Evolutionary conservation across 1,140 invertebrate genomes (phyloP), one percentile per base, ranked within the genome.

Genomic region (Geopemphigus sp.): DNA sequence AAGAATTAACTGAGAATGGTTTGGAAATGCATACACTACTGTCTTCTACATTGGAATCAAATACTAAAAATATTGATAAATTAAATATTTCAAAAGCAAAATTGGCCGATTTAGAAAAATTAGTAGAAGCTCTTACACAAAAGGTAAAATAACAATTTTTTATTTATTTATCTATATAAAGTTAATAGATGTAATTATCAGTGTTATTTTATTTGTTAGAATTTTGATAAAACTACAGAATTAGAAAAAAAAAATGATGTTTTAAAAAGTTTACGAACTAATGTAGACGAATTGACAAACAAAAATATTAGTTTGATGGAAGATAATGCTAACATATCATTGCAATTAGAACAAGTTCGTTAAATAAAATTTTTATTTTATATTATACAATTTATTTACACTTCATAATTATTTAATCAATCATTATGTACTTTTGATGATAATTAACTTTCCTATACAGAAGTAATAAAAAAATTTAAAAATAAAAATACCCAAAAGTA

Each of bases 1-100:
- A 45, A 61, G 74, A 78, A 78, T n/a, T 78, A 26, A 78, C 74
- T 63, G 74, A 78, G 59, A 26, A 19, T 63, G 74, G 74, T 63
- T 47, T 78, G 56, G 56, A 78, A 61, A 78, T 78, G 74, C 74
- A 78, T 50, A n/a, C 54, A 29, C 1, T 78, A 50, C 50, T 78
- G 15, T 47, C 32, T 26, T 63, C 74, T 26, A 57, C 74, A 26
- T 50, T 78, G 26, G 74, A 78, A 19, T 63, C 57, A n/a, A 78
- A 57, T 63, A 12, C 54, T 15, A 63, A 63, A 78, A 59, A 19
- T 63, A 63, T 19, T 45, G 54, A 59, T 10, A 45, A 78, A 29
- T 17, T 78, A 50, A 59, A 78, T 63, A 14, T 15, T 45, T 47
- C 47, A 4, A 78, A 78, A 63, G 3, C 4, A 10, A 78, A 78